Conservation (phyloP, 2,113 vertebrate species). For the Xiphophorus maculatus region DNA sequence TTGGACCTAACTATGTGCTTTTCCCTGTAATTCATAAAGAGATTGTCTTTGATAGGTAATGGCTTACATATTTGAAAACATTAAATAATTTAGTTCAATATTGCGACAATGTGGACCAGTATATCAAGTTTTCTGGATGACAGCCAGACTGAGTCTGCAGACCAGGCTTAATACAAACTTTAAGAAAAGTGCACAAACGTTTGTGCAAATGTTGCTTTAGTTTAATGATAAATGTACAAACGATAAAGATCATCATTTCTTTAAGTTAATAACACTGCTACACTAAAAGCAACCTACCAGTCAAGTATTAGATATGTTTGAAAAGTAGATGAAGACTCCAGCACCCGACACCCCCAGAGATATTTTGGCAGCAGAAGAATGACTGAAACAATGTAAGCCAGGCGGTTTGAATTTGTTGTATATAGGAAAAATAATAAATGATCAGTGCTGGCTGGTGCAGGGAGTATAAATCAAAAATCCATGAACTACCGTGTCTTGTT, state of each 20-base stretch:
- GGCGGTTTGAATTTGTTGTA: not conserved
- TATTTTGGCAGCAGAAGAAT: not conserved
- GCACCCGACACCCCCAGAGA: not conserved
- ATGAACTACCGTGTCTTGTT: not conserved
- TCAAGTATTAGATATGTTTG: not conserved
- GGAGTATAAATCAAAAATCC: constrained; percentile 8
- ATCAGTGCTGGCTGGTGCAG: constrained; percentile 1
- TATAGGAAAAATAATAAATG: constrained; percentile 5
- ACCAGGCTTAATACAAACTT: not conserved
- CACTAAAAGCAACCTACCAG: not conserved
- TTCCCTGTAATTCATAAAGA: no score
- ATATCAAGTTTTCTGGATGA: no score
- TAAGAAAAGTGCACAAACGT: not conserved
- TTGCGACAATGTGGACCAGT: not conserved
- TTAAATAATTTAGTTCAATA: not conserved
- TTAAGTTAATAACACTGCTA: not conserved
- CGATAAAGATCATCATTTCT: not conserved
- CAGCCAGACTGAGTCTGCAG: not conserved
- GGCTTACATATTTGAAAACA: not conserved
- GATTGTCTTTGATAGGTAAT: not conserved
- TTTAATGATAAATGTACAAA: not conserved
- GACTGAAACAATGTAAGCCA: not conserved
- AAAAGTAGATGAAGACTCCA: not conserved
- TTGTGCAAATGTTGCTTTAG: not conserved
- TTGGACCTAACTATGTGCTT: no score